These are phyloP conservation scores for Dasyurus viverrinus DNA, from an alignment of 2,113 vertebrate genomes.

Conservation along the genomic window DNA sequence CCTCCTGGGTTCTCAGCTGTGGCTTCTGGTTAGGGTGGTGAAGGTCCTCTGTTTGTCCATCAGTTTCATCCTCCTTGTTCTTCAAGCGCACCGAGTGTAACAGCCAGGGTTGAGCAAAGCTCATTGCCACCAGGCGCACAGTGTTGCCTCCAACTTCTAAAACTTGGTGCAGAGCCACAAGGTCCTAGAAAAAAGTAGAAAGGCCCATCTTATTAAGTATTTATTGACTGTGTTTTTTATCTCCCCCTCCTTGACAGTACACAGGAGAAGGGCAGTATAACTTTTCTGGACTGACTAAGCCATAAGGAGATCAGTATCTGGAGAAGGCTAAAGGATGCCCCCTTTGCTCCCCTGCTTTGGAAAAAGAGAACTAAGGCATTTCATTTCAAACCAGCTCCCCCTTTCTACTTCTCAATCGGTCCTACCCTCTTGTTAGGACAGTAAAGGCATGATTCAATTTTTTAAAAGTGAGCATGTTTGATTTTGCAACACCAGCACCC, in stretches of 20 bases:
- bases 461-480: neutral
- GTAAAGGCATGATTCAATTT: neutral
- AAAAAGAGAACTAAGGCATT: neutral
- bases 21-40: neutral
- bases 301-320: neutral
- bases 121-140: constrained; percentile 83
- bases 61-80: constrained; percentile 30
- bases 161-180: constrained; percentile 83
- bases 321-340: neutral
- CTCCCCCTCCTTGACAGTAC: neutral
- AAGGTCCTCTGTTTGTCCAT: constrained; percentile 44
- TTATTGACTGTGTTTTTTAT: neutral
- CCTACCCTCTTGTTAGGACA: neutral
- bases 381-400: neutral
- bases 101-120: constrained; percentile 86
- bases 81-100: constrained; percentile 78
- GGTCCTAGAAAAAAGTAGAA: constrained; percentile 79
- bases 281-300: neutral
- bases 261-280: neutral
- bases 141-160: constrained; percentile 86
- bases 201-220: neutral
- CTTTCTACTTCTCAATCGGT: neutral
- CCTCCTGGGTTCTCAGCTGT: neutral
- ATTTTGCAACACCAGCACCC: neutral
- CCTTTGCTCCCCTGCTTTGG: neutral